These are phyloP conservation scores for Drosophila micromelanica DNA, from an alignment of 1,140 invertebrate genomes.

Conservation along the genomic window DNA sequence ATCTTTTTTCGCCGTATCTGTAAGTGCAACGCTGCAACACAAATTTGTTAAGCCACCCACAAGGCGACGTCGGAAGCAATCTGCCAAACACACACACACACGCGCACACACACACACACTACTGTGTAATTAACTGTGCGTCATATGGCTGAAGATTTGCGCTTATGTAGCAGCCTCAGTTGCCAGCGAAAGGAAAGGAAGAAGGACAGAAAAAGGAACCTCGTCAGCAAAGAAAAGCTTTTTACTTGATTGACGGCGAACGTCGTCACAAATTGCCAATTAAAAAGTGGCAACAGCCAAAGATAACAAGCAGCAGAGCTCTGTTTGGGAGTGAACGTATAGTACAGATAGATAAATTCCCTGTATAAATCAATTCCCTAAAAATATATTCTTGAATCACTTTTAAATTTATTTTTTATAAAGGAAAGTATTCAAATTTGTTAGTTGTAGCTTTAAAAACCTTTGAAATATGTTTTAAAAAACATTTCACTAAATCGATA, in stretches of 20 bases:
- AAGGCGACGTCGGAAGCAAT: conserved; percentile 26
- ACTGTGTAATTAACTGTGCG: conserved; percentile 29
- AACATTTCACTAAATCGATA: too few relatives aligned
- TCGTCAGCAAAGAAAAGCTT: conserved; percentile 35
- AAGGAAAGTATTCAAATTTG: too few relatives aligned
- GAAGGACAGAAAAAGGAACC: not conserved
- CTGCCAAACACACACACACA: conserved; percentile 1
- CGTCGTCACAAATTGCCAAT: conserved; percentile 65
- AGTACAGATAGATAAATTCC: too few relatives aligned
- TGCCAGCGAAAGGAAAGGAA: conserved; percentile 4
- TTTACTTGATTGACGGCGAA: conserved; percentile 57
- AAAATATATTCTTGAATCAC: too few relatives aligned
- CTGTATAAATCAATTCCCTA: too few relatives aligned
- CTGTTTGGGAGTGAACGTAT: too few relatives aligned
- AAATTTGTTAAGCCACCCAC: conserved; percentile 13
- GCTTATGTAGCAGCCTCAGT: conserved; percentile 24
- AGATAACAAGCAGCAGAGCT: not conserved
- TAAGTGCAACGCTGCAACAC: conserved; percentile 5
- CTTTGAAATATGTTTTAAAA: too few relatives aligned
- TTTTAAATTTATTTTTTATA: too few relatives aligned
- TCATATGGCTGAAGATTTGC: conserved; percentile 11
- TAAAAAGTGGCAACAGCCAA: conserved; percentile 49
- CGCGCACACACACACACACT: not conserved
- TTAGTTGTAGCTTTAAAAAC: too few relatives aligned
- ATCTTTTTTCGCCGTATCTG: conserved; percentile 8